Percentiles rank a stretch among this genome's conserved stretches.
Conservation (phyloP, 1,140 invertebrate genomes). For the Drosophila mojavensis region DNA sequence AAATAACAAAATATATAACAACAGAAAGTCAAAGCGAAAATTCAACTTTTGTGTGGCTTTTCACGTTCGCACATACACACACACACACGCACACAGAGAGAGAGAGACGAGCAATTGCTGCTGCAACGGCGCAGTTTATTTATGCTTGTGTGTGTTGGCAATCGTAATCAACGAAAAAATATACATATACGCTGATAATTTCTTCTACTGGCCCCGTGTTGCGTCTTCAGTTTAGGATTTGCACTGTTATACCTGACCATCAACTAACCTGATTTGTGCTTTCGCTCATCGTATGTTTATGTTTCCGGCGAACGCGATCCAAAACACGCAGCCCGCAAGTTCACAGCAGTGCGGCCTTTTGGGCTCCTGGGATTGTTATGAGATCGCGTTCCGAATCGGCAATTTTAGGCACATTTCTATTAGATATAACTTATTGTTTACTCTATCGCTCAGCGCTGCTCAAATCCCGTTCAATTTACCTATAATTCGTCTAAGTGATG, state of each 20-base stretch:
- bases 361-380: slow-evolving; percentile 31
- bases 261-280: slow-evolving; percentile 79
- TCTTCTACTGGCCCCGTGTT: not conserved
- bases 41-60: slow-evolving; percentile 37
- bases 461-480: slow-evolving; percentile 40
- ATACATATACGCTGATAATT: slow-evolving; percentile 33
- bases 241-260: slow-evolving; percentile 39
- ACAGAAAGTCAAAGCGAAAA: slow-evolving; percentile 29
- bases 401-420: slow-evolving; percentile 41
- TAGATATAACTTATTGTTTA: slow-evolving; percentile 25
- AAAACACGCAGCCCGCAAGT: slow-evolving; percentile 44
- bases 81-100: slow-evolving; percentile 7
- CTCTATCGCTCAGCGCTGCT: slow-evolving; percentile 7
- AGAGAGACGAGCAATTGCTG: slow-evolving; percentile 17
- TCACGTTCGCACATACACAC: slow-evolving; percentile 36
- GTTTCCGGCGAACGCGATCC: slow-evolving; percentile 47
- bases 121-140: slow-evolving; percentile 55
- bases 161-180: slow-evolving; percentile 50
- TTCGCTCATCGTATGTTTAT: slow-evolving; percentile 71
- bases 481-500: slow-evolving; percentile 59
- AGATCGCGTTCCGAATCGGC: slow-evolving; percentile 30
- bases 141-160: slow-evolving; percentile 43
- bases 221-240: slow-evolving; percentile 7
- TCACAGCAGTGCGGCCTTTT: slow-evolving; percentile 14
- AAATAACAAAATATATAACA: slow-evolving; percentile 12